Evolutionary conservation across 2,888 invertebrate species (phyloP).

Genomic region (Oxytorus armatus): DNA sequence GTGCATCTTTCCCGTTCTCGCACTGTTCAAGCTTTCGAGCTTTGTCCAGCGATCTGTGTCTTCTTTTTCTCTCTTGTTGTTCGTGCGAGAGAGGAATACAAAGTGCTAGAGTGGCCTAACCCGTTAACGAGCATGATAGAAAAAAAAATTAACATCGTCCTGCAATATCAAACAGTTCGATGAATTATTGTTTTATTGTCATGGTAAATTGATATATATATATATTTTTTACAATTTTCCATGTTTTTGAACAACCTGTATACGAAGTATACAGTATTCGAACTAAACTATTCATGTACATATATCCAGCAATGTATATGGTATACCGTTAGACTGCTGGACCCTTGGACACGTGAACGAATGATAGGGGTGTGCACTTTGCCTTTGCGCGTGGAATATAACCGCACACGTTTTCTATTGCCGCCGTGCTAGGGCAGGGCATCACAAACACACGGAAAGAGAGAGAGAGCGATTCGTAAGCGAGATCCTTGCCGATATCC

Average conservation of each 20-base stretch:
- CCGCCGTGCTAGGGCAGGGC: conserved; percentile 38
- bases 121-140: too few species aligned
- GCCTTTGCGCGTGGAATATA: conserved; percentile 51
- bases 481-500: conserved; percentile 52
- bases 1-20: conserved; percentile 19
- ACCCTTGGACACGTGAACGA: conserved; percentile 58
- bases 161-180: too few species aligned
- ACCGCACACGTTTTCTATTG: conserved; percentile 50
- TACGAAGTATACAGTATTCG: conserved; percentile 3
- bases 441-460: conserved; percentile 2
- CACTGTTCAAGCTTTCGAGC: conserved; percentile 24
- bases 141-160: too few species aligned
- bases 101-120: too few species aligned
- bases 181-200: too few species aligned
- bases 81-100: conserved; percentile 60
- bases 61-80: conserved; percentile 37
- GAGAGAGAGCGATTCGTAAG: conserved; percentile 35
- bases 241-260: conserved; percentile 30
- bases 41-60: conserved; percentile 46
- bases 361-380: conserved; percentile 55
- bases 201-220: too few species aligned
- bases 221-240: background rate
- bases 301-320: background rate
- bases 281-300: background rate
- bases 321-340: conserved; percentile 26